These are phyloP conservation scores for Lucilia cuprina DNA, from an alignment of 1,140 invertebrate genomes.

Conservation along the genomic window DNA sequence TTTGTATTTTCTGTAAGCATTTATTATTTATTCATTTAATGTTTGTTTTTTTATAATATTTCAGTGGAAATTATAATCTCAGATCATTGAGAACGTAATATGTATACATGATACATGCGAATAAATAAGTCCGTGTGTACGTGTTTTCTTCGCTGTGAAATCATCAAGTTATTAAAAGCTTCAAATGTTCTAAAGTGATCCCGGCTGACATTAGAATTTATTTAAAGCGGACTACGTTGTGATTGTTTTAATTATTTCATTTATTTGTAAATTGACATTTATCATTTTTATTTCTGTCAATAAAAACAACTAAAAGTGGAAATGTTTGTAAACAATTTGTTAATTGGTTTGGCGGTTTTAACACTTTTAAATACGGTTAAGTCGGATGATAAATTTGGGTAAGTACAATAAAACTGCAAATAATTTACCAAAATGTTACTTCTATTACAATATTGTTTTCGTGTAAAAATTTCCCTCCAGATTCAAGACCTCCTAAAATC, in stretches of 20 bases:
- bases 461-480: too few species aligned
- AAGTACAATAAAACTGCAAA: neutral
- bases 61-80: neutral
- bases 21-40: neutral
- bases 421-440: too few species aligned
- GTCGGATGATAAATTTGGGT: neutral
- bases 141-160: neutral
- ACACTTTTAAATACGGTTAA: neutral
- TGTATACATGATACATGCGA: neutral
- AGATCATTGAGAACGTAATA: neutral
- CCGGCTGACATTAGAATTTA: neutral
- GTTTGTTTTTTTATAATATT: neutral
- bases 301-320: neutral
- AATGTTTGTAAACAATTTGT: neutral
- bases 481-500: too few species aligned
- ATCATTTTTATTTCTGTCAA: neutral
- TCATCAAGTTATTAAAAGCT: neutral
- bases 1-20: neutral
- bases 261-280: neutral
- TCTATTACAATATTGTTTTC: too few species aligned
- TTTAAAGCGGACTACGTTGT: neutral
- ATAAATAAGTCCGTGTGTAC: neutral
- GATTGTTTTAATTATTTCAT: neutral
- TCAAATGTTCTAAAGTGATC: neutral
- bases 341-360: neutral